Evolutionary conservation across 2,797 vertebrate species (phyloP).

Genomic region (Sebastes nivosus): DNA sequence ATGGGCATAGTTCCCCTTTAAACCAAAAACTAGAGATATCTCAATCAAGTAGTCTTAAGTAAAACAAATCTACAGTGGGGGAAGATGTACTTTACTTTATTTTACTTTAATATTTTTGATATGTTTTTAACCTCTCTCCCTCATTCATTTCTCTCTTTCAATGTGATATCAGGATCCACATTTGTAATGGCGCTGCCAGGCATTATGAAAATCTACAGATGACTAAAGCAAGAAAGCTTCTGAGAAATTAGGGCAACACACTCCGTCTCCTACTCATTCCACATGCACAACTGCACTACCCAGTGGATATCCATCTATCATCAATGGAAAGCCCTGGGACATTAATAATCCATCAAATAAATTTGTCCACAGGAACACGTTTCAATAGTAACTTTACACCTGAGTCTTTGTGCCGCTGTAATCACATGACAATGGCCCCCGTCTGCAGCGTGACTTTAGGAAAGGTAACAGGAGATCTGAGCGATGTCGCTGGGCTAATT

Average conservation of each 20-base stretch:
- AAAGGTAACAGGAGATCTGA: conserved; percentile 71
- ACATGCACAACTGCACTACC: conserved; percentile 58
- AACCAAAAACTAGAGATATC: neutral
- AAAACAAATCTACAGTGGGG: neutral
- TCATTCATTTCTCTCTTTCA: conserved; percentile 1
- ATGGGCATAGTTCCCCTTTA: neutral
- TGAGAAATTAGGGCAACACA: conserved; percentile 58
- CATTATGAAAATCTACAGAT: conserved; percentile 52
- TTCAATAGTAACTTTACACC: conserved; percentile 75
- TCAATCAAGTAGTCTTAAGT: neutral
- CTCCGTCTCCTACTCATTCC: conserved; percentile 40
- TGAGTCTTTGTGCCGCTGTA: conserved; percentile 63
- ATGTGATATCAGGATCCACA: conserved; percentile 24
- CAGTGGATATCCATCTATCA: conserved; percentile 64
- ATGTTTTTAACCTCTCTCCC: neutral
- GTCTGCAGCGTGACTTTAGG: conserved; percentile 64
- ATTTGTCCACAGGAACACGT: conserved; percentile 67
- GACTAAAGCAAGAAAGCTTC: conserved; percentile 50
- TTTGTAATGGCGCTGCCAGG: conserved; percentile 35
- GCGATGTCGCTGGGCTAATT: conserved; percentile 66
- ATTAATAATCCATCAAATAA: conserved; percentile 78
- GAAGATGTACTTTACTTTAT: neutral
- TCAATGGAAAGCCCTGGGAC: conserved; percentile 62
- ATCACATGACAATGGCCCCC: conserved; percentile 69
- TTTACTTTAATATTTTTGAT: too few species aligned